Percentiles rank a stretch among this genome's conserved stretches.
Conservation (phyloP, 2,113 vertebrate genomes). For the Forbesichthys papilliferus region DNA sequence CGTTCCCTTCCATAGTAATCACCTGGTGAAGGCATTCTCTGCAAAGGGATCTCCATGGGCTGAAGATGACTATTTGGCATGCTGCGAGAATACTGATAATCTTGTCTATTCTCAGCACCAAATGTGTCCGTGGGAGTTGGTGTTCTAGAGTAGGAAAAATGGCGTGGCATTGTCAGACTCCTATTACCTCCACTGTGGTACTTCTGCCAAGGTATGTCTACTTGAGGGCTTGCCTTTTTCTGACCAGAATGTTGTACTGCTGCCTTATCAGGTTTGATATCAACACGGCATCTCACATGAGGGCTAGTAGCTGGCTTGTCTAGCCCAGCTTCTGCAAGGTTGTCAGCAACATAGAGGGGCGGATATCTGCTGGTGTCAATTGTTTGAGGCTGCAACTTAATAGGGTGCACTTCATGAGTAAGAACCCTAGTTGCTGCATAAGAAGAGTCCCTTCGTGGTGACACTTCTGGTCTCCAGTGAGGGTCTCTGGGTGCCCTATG, state of each 20-base stretch:
- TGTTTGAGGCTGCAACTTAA: conserved; percentile 91
- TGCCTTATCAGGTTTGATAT: conserved; percentile 90
- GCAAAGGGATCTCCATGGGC: conserved; percentile 75
- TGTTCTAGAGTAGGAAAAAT: conserved; percentile 80
- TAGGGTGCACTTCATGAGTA: conserved; percentile 89
- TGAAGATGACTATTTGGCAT: conserved; percentile 78
- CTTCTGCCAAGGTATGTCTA: conserved; percentile 78
- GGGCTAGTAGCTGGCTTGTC: conserved; percentile 81
- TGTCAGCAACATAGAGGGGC: conserved; percentile 81
- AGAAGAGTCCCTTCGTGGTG: conserved; percentile 79
- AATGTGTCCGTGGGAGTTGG: conserved; percentile 89
- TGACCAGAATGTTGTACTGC: conserved; percentile 78
- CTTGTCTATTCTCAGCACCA: conserved; percentile 80
- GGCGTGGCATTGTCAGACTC: conserved; percentile 84
- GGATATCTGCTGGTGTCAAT: conserved; percentile 84
- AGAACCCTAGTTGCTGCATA: conserved; percentile 77
- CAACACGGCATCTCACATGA: conserved; percentile 91
- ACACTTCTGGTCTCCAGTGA: conserved; percentile 75
- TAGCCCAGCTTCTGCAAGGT: conserved; percentile 73
- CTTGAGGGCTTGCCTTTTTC: conserved; percentile 67
- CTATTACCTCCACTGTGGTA: conserved; percentile 67
- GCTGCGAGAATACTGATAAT: conserved; percentile 78
- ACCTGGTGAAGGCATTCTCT: conserved; percentile 79
- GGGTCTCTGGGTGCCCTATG: conserved; percentile 76
- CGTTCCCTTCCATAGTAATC: conserved; percentile 81